A percentile compares a stretch with the other conserved stretches of the same genome.
Conservation (phyloP, 1,140 invertebrate genomes). For the Globodera ellingtonae region DNA sequence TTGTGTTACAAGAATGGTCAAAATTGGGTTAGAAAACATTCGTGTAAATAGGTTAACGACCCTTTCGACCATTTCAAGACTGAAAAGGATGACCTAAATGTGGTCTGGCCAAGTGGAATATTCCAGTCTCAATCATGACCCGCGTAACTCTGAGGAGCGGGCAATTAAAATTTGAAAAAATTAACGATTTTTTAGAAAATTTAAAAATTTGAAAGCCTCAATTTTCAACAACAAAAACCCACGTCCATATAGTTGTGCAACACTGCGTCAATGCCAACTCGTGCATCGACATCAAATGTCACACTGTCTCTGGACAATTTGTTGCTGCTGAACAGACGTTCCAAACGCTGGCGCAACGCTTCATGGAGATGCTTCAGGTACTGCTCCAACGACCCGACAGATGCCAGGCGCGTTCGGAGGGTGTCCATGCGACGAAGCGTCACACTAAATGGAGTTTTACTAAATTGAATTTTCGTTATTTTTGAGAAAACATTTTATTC, state of each 20-base stretch:
- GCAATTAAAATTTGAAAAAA: too few species aligned
- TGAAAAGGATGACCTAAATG: not conserved
- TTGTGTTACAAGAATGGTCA: too few species aligned
- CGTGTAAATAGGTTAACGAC: too few species aligned
- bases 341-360: slow-evolving; percentile 39
- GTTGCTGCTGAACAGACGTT: slow-evolving; percentile 10
- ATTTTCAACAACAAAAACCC: not conserved
- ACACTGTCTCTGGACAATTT: not conserved
- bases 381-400: slow-evolving; percentile 38
- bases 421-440: slow-evolving; percentile 44
- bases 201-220: too few species aligned
- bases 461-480: too few species aligned
- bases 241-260: slow-evolving; percentile 83
- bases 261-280: slow-evolving; percentile 72
- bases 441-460: slow-evolving; percentile 24
- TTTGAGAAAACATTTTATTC: too few species aligned
- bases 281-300: slow-evolving; percentile 16
- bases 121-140: not conserved
- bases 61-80: not conserved
- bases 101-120: not conserved
- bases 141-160: too few species aligned
- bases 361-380: slow-evolving; percentile 48
- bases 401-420: slow-evolving; percentile 35
- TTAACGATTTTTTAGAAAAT: too few species aligned
- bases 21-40: too few species aligned